Evolutionary conservation across 2,888 invertebrate genomes (phyloP), one percentile per base, ranked within the genome.

Genomic region (Lepidonotus clava): DNA sequence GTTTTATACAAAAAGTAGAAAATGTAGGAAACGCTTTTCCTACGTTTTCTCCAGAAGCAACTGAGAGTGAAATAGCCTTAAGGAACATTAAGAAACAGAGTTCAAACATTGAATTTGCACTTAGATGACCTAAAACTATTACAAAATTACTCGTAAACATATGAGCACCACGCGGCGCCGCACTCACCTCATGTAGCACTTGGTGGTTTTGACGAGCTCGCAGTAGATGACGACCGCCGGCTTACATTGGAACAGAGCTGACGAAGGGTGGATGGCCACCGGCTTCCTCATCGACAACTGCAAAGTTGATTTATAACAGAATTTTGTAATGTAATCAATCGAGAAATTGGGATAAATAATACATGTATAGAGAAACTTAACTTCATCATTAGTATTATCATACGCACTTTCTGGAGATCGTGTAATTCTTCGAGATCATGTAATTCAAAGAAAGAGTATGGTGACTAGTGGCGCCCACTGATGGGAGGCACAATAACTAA

Each of bases 151-250:
- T 71, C 11, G 1, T 71, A 36, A 46, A 8, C 8, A 46, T 46
- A 46, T 6, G 24, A 6, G 6, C n/a, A n/a, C 6, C 8, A n/a
- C 56, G 28, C n/a, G 4, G 56, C 18, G 28, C 24, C 5, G 4
- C 38, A 67, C 86, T 85, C 21, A 93, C 91, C 97, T 95, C 93
- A 98, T 96, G 95, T 97, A 98, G 89, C 96, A 96, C 90, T 97
- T 96, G 87, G 96, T 96, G 0, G 98, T 98, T 92, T 97, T 96
- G n/a, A 98, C 96, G 76, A 98, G 95, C 95, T 98, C 98, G 0
- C 97, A 96, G 94, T 97, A 98, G 84, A 97, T 92, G 0, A 98
- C 95, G 88, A 96, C 96, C 32, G 96, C 96, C 6, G 97, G 96
- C 87, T 96, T 96, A 87, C 96, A 95, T 76, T 96, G 95, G 87